A percentile compares a stretch with the other conserved stretches of the same genome.
These are phyloP conservation scores for Campoletis raptor DNA, from an alignment of 2,888 invertebrate genomes.

Conservation along the genomic window DNA sequence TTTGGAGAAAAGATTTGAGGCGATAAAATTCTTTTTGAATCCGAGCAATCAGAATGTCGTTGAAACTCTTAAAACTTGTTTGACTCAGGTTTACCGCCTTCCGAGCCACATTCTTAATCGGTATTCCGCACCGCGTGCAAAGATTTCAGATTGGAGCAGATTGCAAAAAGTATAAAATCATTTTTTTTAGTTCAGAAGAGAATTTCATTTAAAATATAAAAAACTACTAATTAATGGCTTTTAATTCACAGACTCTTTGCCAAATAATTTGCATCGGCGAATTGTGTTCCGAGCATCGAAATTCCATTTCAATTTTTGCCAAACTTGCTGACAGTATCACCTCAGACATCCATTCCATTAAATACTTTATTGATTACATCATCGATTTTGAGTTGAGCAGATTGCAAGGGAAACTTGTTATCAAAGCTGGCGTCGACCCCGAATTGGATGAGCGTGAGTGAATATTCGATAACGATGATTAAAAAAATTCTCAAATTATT, in stretches of 20 bases:
- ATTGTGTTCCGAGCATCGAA: conserved; percentile 72
- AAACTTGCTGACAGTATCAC: conserved; percentile 83
- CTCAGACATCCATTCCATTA: conserved; percentile 87
- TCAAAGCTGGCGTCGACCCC: conserved; percentile 91
- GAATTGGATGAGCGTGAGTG: conserved; percentile 90
- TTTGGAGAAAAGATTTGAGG: conserved; percentile 89
- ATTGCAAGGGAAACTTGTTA: conserved; percentile 89
- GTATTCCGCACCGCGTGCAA: conserved; percentile 77
- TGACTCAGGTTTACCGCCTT: conserved; percentile 75
- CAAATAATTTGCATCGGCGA: conserved; percentile 78
- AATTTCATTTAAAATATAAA: background rate
- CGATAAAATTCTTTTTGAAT: conserved; percentile 89
- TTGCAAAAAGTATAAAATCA: conserved; percentile 75
- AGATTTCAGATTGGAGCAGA: conserved; percentile 78
- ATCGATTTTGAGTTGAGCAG: conserved; percentile 89
- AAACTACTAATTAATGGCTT: background rate
- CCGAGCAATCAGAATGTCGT: conserved; percentile 88
- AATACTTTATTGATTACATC: conserved; percentile 90
- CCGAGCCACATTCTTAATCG: conserved; percentile 74
- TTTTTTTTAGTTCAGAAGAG: background rate
- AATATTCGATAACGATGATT: background rate
- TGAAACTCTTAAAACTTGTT: conserved; percentile 83
- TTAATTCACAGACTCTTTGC: conserved; percentile 74
- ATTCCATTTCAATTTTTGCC: conserved; percentile 71
- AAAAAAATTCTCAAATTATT: no score